phyloP scores from a whole-genome alignment of 2,888 invertebrate genomes.

The Drosophila mimica region DNA sequence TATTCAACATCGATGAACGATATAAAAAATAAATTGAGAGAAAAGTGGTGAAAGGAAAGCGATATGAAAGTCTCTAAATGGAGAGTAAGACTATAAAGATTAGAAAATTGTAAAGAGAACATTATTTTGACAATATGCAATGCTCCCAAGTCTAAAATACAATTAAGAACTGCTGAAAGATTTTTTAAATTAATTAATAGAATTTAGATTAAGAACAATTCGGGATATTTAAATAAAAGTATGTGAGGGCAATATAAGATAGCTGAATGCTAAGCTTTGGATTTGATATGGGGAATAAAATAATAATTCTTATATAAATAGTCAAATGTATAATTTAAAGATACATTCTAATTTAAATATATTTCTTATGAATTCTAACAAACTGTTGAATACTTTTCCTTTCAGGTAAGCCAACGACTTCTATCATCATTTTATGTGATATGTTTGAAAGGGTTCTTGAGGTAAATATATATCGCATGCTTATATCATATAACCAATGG shows the following conservation, averaged over 20 bases:
- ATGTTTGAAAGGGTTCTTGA: not conserved
- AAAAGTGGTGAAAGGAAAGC: not conserved
- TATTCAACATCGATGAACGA: not conserved
- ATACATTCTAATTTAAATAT: not conserved
- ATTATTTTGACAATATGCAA: too few relatives aligned
- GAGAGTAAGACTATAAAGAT: not conserved
- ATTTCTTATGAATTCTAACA: not conserved
- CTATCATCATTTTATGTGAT: not conserved
- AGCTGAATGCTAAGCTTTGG: too few relatives aligned
- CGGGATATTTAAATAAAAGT: too few relatives aligned
- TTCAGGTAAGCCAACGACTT: conserved; percentile 39
- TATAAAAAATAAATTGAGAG: not conserved
- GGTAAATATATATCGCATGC: conserved; percentile 23
- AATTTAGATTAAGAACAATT: too few relatives aligned
- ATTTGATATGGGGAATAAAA: too few relatives aligned
- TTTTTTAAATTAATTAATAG: too few relatives aligned
- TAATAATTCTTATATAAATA: too few relatives aligned
- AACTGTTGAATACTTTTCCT: conserved; percentile 1
- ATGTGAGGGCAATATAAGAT: too few relatives aligned
- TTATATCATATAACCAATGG: conserved; percentile 3
- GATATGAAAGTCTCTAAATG: not conserved
- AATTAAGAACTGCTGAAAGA: too few relatives aligned
- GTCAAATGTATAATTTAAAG: not conserved
- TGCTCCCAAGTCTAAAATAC: too few relatives aligned
- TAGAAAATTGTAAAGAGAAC: not conserved